These are phyloP conservation scores for Drosophila lutescens DNA, from an alignment of 2,888 invertebrate species.

Conservation along the genomic window DNA sequence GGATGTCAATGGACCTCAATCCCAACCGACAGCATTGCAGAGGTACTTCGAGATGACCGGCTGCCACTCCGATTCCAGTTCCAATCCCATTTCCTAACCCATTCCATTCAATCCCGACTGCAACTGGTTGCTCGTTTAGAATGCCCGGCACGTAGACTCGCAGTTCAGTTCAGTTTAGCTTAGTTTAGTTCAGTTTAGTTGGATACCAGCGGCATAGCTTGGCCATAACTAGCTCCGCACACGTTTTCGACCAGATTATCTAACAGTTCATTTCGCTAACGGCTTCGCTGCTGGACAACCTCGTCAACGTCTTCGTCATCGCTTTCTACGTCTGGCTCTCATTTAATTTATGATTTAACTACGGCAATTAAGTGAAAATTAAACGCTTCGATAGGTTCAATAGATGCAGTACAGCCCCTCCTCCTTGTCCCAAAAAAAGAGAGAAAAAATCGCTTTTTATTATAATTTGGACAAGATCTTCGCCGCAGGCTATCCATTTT, in stretches of 20 bases:
- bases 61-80: conserved; percentile 1
- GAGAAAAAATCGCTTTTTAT: conserved; percentile 2
- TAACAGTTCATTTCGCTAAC: conserved; percentile 74
- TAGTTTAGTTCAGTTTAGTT: not conserved
- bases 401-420: conserved; percentile 21
- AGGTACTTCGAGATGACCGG: not conserved
- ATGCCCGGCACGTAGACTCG: conserved; percentile 59
- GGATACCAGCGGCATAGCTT: conserved; percentile 39
- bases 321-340: conserved; percentile 64
- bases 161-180: conserved; percentile 13
- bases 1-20: not conserved
- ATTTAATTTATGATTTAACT: conserved; percentile 73
- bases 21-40: conserved; percentile 14
- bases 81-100: conserved; percentile 3
- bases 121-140: conserved; percentile 54
- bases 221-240: conserved; percentile 54
- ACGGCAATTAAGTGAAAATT: conserved; percentile 74
- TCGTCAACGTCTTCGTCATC: conserved; percentile 35
- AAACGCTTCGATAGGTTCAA: conserved; percentile 65
- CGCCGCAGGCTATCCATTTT: conserved; percentile 16
- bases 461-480: conserved; percentile 14
- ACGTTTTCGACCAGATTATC: conserved; percentile 61
- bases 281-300: conserved; percentile 51
- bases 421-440: not conserved
- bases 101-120: conserved; percentile 4